Conservation (phyloP, 2,797 vertebrate species). For the Chaetophractus vellerosus region DNA sequence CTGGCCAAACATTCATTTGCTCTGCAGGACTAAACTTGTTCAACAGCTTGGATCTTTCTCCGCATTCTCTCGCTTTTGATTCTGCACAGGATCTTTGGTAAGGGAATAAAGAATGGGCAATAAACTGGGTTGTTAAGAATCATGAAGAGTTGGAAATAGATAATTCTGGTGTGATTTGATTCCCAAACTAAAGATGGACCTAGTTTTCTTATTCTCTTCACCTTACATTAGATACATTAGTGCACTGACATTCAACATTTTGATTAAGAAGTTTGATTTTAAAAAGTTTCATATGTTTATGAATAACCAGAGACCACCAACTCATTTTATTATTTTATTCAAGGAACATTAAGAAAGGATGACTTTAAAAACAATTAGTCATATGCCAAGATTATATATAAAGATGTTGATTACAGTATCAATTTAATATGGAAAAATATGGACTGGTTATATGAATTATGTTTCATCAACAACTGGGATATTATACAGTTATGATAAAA, state of each 20-base stretch:
- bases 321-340: conserved; percentile 57
- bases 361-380: neutral
- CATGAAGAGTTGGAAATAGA: neutral
- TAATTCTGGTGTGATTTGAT: conserved; percentile 19
- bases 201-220: conserved; percentile 1
- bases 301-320: neutral
- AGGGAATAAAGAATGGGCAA: conserved; percentile 26
- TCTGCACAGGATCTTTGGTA: neutral
- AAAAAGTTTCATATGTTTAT: neutral
- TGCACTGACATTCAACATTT: neutral
- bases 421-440: conserved; percentile 44
- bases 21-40: neutral
- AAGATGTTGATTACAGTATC: neutral
- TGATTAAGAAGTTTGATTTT: conserved; percentile 4
- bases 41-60: conserved; percentile 34
- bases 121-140: neutral
- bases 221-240: conserved; percentile 3
- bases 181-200: neutral
- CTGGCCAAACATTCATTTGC: neutral
- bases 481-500: neutral
- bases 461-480: neutral
- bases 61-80: conserved; percentile 22
- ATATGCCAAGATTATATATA: neutral
- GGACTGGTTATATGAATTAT: neutral
- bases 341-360: neutral